Base-by-base conservation (phyloP, 2,888 invertebrate species). In the Nematopogon swammerdamellus region DNA sequence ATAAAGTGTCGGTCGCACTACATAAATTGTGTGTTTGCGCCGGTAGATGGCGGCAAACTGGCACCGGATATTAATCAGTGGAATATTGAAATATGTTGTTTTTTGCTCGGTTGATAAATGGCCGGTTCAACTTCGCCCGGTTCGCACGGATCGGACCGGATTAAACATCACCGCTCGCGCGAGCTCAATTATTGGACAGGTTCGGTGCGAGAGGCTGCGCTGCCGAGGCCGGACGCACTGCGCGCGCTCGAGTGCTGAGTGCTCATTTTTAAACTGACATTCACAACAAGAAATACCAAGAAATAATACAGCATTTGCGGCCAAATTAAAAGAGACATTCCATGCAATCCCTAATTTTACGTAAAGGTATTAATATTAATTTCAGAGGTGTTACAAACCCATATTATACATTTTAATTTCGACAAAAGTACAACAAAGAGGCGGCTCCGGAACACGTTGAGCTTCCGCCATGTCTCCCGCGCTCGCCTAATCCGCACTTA, bases 41-140 rank as follows among this genome's bases (percentile, higher is more conserved):
- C 74, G 68, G 6, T 36, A 36, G 36, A 14, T 36, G 63, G 72
- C 68, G 68, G 70, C 69, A 69, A 67, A 67, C 77, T 72, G 74
- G 72, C 75, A 72, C 71, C 72, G 74, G 76, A 75, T 77, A 79
- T 79, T 77, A 79, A 77, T 79, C 79, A 77, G 75, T 65, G 75
- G 70, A 14, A 77, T 77, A 79, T 79, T 76, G 79, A 79, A 79
- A 79, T 79, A 74, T 77, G 79, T 76, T 77, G 76, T 77, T 79
- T 79, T 77, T 76, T 73, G 69, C 67, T 58, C 57, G 74, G 76
- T 77, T 77, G 77, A 79, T 76, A 74, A 75, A 77, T 16, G 19
- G 19, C 19, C 20, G 45, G 19, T 18, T 19, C 19, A 11, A 19
- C 6, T n/a, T 19, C 8, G 20, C 4, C 19, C 19, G 45, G 20